Evolutionary conservation across 2,888 invertebrate species (phyloP).

Genomic region (Biston betularia): DNA sequence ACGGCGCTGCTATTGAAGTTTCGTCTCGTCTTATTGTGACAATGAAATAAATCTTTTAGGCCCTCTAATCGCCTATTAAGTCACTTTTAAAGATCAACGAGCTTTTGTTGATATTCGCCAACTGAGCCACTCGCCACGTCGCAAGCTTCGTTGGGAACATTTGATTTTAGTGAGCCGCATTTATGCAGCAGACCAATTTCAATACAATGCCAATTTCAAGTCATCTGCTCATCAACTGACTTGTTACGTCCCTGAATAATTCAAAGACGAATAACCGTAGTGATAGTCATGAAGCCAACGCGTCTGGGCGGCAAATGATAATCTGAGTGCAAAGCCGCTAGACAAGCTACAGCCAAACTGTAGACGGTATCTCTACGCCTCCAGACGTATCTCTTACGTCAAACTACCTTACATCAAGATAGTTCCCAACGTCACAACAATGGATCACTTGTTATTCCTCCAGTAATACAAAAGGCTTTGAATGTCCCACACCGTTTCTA

Average conservation of each 20-base stretch:
- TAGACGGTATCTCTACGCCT: slow-evolving; percentile 25
- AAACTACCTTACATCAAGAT: slow-evolving; percentile 44
- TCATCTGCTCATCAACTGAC: background rate
- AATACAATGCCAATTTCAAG: background rate
- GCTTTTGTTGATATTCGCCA: too few species aligned
- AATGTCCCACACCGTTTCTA: slow-evolving; percentile 38
- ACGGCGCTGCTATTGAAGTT: too few species aligned
- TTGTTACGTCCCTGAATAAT: slow-evolving; percentile 6
- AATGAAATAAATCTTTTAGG: too few species aligned
- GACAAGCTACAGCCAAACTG: slow-evolving; percentile 38
- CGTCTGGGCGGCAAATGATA: slow-evolving; percentile 29
- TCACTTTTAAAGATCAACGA: too few species aligned
- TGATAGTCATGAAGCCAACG: slow-evolving; percentile 15
- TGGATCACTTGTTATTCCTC: slow-evolving; percentile 48
- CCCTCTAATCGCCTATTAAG: too few species aligned
- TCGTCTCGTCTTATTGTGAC: too few species aligned
- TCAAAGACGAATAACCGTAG: slow-evolving; percentile 11
- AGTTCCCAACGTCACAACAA: slow-evolving; percentile 42
- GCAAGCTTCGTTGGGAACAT: background rate
- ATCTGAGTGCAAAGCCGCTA: slow-evolving; percentile 36
- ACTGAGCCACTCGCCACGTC: background rate
- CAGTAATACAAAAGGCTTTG: slow-evolving; percentile 45
- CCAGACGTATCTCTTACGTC: slow-evolving; percentile 39
- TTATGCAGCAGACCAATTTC: slow-evolving; percentile 1
- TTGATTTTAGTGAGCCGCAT: background rate